Conservation (phyloP, 2,888 invertebrate genomes). For the Brachynemurus nebulosus region DNA sequence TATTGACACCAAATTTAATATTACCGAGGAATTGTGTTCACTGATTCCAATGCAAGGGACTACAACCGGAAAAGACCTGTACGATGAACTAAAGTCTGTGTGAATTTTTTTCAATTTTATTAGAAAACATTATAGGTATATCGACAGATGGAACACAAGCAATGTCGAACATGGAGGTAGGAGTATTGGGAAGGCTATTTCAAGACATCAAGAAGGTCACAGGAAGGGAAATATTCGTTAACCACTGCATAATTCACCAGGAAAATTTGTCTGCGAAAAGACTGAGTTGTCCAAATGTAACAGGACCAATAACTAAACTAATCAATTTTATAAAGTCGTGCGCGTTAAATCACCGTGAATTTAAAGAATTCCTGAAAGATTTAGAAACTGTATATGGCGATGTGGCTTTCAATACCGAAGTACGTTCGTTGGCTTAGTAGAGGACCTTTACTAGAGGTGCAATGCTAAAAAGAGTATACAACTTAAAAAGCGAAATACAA, state of each 20-base stretch:
- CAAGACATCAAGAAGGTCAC: neutral
- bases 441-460: too few species aligned
- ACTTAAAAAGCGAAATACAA: too few species aligned
- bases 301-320: too few species aligned
- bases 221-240: neutral
- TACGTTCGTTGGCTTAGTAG: neutral
- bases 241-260: neutral
- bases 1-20: conserved; percentile 14
- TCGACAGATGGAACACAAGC: neutral
- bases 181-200: neutral
- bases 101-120: neutral
- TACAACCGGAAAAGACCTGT: conserved; percentile 3
- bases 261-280: too few species aligned
- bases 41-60: conserved; percentile 8
- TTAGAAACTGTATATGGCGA: neutral
- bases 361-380: neutral
- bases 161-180: neutral
- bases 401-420: neutral
- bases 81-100: neutral
- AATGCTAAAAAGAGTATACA: too few species aligned
- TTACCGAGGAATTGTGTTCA: conserved; percentile 13
- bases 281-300: too few species aligned
- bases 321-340: neutral
- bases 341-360: neutral
- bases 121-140: neutral